Evolutionary conservation across 1,140 invertebrate species (phyloP), one percentile per base, ranked within the genome.

Genomic region (Ostrea denselamellosa): DNA sequence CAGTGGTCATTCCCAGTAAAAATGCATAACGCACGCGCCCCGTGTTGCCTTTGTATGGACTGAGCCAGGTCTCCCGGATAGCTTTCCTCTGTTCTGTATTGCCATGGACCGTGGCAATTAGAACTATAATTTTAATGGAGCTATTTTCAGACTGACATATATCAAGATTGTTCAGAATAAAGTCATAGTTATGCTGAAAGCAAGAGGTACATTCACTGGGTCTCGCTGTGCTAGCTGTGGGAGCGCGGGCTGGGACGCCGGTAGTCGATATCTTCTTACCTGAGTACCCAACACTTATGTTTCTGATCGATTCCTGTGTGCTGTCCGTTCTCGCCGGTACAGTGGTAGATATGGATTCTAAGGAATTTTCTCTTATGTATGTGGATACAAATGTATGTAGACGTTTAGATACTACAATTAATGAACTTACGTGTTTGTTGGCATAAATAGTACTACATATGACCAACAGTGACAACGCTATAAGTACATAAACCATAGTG

Each of bases 21-120:
- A 92, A 90, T 5, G 84, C 83, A 44, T 90, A 88, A 12, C 89
- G 28, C 0, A 89, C 77, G 19, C 85, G 83, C 0, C 68, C 28
- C 3, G 88, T 90, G 58, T 92, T 91, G 53, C 90, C 90, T 53
- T 68, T 56, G 12, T 87, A 85, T 4, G 83, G 51, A 0, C 83
- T 86, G 2, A 86, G 25, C 90, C 91, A 92, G 9, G 89, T 92
- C 19, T 88, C 54, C 17, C 91, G 83, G 56, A 91, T 90, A 7
- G 85, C 86, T 52, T 52, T 83, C 12, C 82, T 83, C 52, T 54
- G 53, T 5, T 83, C 82, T 53, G 52, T 83, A n/a, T 52, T 53
- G 10, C 17, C 7, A 83, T 53, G 44, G 12, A 54, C 51, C 9
- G 82, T 53, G 19, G 82, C 22, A 22, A 83, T 83, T 19, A 83